Evolutionary conservation across 2,797 vertebrate species (phyloP).

Genomic region (Poeciliopsis presidionis): DNA sequence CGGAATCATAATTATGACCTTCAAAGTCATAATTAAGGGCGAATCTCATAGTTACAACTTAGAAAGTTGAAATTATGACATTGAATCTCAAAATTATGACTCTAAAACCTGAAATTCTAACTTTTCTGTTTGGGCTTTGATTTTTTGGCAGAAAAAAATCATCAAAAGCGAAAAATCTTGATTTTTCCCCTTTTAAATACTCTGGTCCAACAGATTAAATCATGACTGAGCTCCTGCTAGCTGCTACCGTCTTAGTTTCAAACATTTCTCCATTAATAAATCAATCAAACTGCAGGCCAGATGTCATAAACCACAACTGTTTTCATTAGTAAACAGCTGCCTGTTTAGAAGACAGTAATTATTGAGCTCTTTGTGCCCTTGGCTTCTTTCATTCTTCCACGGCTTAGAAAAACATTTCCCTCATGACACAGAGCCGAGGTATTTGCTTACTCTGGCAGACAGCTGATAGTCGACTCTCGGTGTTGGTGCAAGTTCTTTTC

Average conservation of each 20-base stretch:
- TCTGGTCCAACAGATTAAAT: background rate
- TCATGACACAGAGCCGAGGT: constrained; percentile 69
- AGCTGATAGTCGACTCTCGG: constrained; percentile 44
- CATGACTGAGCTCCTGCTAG: background rate
- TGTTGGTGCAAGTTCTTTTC: constrained; percentile 61
- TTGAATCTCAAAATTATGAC: background rate
- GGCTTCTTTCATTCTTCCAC: constrained; percentile 53
- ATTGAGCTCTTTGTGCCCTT: constrained; percentile 43
- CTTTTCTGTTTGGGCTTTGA: background rate
- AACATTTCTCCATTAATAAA: constrained; percentile 1
- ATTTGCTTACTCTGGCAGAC: constrained; percentile 73
- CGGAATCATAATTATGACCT: too few species aligned
- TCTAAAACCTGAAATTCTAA: background rate
- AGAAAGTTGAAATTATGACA: too few species aligned
- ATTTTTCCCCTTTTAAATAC: background rate
- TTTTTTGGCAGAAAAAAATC: background rate
- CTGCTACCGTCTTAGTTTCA: constrained; percentile 7
- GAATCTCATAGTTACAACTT: too few species aligned
- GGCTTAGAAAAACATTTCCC: constrained; percentile 68
- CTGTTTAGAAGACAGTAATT: constrained; percentile 58
- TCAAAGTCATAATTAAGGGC: too few species aligned
- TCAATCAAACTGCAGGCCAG: constrained; percentile 32
- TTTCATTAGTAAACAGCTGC: constrained; percentile 52
- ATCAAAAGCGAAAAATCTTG: background rate
- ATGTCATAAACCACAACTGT: constrained; percentile 43